These are phyloP conservation scores for Zaprionus kolodkinae DNA, from an alignment of 1,140 invertebrate species.

Conservation along the genomic window DNA sequence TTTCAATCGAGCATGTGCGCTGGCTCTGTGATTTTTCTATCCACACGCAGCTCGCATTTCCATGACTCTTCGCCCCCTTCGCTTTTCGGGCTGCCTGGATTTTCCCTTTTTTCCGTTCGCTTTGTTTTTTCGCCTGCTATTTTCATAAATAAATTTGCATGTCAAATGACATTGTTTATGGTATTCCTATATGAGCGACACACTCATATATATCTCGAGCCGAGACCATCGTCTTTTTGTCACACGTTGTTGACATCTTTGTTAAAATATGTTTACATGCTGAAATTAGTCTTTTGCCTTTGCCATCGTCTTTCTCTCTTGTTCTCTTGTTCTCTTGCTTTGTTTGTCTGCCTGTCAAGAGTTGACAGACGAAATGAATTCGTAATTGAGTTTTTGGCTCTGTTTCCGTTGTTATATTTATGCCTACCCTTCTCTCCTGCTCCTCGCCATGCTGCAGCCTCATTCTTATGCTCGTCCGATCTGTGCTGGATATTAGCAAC, in stretches of 20 bases:
- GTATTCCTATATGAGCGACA: slow-evolving; percentile 74
- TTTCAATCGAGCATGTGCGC: slow-evolving; percentile 63
- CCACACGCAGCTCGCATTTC: slow-evolving; percentile 20
- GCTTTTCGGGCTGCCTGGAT: not conserved
- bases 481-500: slow-evolving; percentile 64
- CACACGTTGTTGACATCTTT: slow-evolving; percentile 81
- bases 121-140: slow-evolving; percentile 72
- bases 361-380: slow-evolving; percentile 80
- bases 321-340: slow-evolving; percentile 22
- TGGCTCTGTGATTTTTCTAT: slow-evolving; percentile 64
- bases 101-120: slow-evolving; percentile 40
- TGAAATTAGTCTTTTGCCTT: slow-evolving; percentile 68
- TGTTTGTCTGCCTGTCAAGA: slow-evolving; percentile 60
- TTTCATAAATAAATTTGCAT: slow-evolving; percentile 83
- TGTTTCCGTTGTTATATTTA: slow-evolving; percentile 40
- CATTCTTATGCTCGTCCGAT: slow-evolving; percentile 48
- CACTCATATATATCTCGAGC: slow-evolving; percentile 63
- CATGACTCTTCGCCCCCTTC: not conserved
- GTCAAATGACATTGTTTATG: slow-evolving; percentile 82
- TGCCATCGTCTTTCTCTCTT: slow-evolving; percentile 11
- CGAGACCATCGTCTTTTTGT: slow-evolving; percentile 45
- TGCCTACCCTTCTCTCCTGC: not conserved
- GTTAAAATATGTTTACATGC: slow-evolving; percentile 83
- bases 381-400: slow-evolving; percentile 78
- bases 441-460: slow-evolving; percentile 8